phyloP scores from a whole-genome alignment of 1,140 invertebrate species.

The Diachasmimorpha longicaudata region DNA sequence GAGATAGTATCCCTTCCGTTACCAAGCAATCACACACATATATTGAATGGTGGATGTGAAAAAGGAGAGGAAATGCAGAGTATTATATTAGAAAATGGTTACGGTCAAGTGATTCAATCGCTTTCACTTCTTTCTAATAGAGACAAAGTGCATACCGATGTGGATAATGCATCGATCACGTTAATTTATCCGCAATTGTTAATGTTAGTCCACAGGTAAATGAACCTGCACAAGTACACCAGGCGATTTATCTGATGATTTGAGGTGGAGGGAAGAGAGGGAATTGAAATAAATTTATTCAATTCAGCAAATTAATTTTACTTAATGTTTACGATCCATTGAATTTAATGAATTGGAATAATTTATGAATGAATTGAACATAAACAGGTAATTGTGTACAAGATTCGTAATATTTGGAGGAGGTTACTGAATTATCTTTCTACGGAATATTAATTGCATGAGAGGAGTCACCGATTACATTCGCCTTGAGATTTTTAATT shows the following conservation, averaged over 20 bases:
- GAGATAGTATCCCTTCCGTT: too few species aligned
- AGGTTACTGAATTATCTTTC: too few species aligned
- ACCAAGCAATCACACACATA: too few species aligned
- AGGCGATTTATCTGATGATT: not conserved
- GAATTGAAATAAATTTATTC: not conserved
- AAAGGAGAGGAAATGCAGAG: not conserved
- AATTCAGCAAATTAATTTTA: not conserved
- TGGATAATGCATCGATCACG: not conserved
- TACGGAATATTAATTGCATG: too few species aligned
- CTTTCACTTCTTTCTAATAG: slow-evolving; percentile 30
- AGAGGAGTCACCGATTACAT: too few species aligned
- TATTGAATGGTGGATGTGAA: too few species aligned
- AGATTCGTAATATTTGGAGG: not conserved
- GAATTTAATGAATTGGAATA: not conserved
- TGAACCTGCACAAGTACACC: not conserved
- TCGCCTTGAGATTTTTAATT: too few species aligned
- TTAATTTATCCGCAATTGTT: not conserved
- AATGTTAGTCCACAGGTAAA: not conserved
- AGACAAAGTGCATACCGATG: slow-evolving; percentile 14
- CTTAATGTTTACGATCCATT: not conserved
- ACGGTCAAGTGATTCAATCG: slow-evolving; percentile 32
- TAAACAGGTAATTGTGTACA: not conserved
- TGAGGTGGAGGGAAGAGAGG: not conserved
- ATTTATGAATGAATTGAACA: not conserved
- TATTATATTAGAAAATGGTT: slow-evolving; percentile 24